A percentile compares a stretch with the other conserved stretches of the same genome.
Evolutionary conservation across 2,888 invertebrate species (phyloP).

Genomic region (Anticlea derivata): DNA sequence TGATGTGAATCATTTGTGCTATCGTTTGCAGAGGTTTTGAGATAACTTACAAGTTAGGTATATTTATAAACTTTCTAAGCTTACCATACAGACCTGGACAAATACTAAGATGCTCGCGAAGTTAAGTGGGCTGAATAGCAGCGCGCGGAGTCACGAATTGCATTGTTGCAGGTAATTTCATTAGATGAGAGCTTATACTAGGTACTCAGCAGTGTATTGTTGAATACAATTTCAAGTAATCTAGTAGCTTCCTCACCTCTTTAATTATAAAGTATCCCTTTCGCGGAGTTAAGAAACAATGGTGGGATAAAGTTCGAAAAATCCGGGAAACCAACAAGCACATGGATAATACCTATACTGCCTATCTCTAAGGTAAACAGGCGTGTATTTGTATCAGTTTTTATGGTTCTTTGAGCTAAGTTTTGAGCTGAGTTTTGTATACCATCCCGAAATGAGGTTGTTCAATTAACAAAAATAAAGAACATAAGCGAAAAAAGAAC

Average conservation of each 20-base stretch:
- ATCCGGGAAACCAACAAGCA: no score
- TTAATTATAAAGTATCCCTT: conserved; percentile 1
- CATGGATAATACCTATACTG: background rate
- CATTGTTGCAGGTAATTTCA: conserved; percentile 71
- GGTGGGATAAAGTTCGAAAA: no score
- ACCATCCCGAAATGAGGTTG: no score
- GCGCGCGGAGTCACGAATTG: conserved; percentile 58
- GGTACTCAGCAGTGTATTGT: conserved; percentile 17
- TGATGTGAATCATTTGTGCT: no score
- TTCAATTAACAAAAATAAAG: no score
- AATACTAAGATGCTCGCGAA: conserved; percentile 50
- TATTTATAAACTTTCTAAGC: no score
- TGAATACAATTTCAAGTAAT: conserved; percentile 28
- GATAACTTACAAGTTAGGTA: no score
- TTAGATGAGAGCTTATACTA: conserved; percentile 50
- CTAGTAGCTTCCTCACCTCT: conserved; percentile 17
- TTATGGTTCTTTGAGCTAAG: background rate
- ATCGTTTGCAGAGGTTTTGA: no score
- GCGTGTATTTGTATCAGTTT: background rate
- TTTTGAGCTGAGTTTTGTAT: no score
- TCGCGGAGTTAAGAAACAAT: no score
- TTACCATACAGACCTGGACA: conserved; percentile 12
- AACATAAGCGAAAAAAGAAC: no score
- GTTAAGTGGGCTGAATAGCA: conserved; percentile 40
- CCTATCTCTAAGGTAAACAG: background rate